Base-by-base conservation (phyloP, 2,888 invertebrate species). In the Athrips mouffetella region DNA sequence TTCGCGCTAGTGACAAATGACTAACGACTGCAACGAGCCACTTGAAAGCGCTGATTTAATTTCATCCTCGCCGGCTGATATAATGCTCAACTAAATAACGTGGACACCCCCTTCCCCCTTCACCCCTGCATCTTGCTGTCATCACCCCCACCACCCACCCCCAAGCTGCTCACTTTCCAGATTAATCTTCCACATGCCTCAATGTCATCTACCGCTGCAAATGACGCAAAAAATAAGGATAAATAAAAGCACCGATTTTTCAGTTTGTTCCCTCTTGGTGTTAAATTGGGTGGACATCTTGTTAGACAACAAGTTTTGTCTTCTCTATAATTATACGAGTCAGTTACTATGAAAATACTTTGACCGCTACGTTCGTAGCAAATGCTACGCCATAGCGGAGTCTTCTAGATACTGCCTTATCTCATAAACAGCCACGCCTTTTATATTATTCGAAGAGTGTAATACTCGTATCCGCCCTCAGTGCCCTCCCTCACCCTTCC, bases 141-240 rank as follows among this genome's bases (percentile, higher is more conserved):
- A 30, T 44, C 27, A 23, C 29, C 52, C 47, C 41, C 44, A 54
- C 51, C 51, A 35, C 55, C 59, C 55, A 57, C 55, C 59, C 60
- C 56, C 58, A 56, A 51, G 63, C 62, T 21, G 37, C 21, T 37
- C 37, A 11, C 37, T 33, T 33, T 59, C 61, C 63, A 74, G 76
- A 80, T 80, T 81, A 81, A 81, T 82, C 71, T 74, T 74, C 65
- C 68, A 77, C 80, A 80, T 83, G 71, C 74, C 68, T 82, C 81
- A 80, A 76, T 70, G 80, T 80, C 82, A 79, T 77, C 74, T 69
- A 62, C 66, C 70, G 72, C 70, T 75, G 78, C 73, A 77, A 81
- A 79, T 78, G 72, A 73, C 64, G 73, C 72, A 80, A 80, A 79
- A 80, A 79, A 71, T 70, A 70, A 74, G 72, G 68, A 76, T 73